Conservation (phyloP, 2,113 vertebrate genomes). For the Oncorhynchus gorbuscha region DNA sequence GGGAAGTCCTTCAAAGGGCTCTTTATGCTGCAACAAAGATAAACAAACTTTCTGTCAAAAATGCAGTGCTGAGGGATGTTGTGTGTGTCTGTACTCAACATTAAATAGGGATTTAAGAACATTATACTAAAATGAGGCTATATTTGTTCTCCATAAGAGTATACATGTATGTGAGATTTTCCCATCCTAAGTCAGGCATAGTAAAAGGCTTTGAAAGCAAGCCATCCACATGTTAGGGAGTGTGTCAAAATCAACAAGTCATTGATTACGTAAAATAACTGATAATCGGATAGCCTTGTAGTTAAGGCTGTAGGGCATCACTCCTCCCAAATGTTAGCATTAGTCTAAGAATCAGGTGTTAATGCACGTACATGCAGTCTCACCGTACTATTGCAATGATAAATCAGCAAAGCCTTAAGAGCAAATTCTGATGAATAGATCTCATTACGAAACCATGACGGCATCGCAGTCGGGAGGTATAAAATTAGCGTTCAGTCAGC, state of each 20-base stretch:
- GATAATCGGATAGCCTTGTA: not conserved
- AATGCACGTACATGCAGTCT: not conserved
- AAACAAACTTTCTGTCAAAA: not conserved
- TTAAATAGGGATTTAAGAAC: not conserved
- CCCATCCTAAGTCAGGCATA: not conserved
- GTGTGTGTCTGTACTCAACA: not conserved
- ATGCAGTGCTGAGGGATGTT: not conserved
- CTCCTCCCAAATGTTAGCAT: not conserved
- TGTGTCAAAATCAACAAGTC: not conserved
- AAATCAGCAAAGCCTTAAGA: not conserved
- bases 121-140: not conserved
- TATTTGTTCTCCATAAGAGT: not conserved
- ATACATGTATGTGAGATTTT: not conserved
- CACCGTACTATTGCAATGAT: not conserved
- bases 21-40: not conserved
- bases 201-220: too few species aligned
- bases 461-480: not conserved
- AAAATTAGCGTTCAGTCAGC: not conserved
- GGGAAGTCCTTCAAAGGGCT: not conserved
- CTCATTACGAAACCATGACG: not conserved
- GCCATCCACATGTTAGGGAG: not conserved
- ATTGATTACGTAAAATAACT: not conserved
- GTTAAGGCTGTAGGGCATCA: not conserved
- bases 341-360: not conserved
- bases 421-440: not conserved